Evolutionary conservation across 2,113 vertebrate species (phyloP).

Genomic region (Microcebus tavaratra): DNA sequence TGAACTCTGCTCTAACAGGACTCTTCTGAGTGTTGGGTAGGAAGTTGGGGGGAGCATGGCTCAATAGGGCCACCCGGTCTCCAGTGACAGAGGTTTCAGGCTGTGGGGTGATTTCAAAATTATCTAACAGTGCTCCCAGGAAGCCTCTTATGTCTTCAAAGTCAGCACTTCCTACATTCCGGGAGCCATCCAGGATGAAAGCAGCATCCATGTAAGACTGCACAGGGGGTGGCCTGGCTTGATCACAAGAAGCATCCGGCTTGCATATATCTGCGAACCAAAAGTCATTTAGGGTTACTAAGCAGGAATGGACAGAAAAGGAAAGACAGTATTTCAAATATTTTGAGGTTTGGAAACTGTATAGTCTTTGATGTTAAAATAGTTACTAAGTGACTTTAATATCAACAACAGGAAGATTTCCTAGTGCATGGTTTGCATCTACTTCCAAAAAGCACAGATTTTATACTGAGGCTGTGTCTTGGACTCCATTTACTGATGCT

Average conservation of each 20-base stretch:
- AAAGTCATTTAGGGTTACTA: conserved; percentile 17
- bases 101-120: conserved; percentile 71
- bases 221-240: not conserved
- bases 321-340: not conserved
- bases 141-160: conserved; percentile 79
- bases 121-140: conserved; percentile 72
- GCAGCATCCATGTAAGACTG: conserved; percentile 72
- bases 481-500: not conserved
- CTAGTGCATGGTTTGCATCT: not conserved
- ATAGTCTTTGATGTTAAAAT: not conserved
- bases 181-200: conserved; percentile 81
- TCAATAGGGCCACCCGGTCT: conserved; percentile 82
- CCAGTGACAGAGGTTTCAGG: conserved; percentile 64
- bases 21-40: not conserved
- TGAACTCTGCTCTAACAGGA: conserved; percentile 78
- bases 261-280: conserved; percentile 78
- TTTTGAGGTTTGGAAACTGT: not conserved
- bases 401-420: not conserved
- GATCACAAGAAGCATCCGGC: conserved; percentile 68
- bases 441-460: not conserved
- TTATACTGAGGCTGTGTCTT: not conserved
- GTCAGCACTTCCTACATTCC: conserved; percentile 58
- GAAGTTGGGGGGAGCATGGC: conserved; percentile 63
- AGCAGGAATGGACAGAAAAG: not conserved
- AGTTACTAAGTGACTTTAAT: not conserved